A percentile compares a stretch with the other conserved stretches of the same genome.
phyloP scores from a whole-genome alignment of 2,797 vertebrate genomes.

The Falco naumanni region DNA sequence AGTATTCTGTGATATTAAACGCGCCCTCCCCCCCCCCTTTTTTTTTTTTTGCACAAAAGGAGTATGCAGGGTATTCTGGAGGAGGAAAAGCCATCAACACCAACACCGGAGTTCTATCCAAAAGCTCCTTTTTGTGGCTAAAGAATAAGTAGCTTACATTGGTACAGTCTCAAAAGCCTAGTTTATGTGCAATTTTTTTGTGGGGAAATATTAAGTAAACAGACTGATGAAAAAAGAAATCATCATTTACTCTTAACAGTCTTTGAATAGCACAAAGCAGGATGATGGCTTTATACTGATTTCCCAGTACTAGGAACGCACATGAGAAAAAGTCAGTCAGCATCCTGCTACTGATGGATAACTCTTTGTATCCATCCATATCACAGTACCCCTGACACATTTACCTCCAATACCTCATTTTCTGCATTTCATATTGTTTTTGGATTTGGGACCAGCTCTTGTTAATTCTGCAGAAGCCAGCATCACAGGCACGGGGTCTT shows the following conservation, averaged over 20 bases:
- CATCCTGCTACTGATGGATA: neutral
- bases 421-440: neutral
- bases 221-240: neutral
- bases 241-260: no score
- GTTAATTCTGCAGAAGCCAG: neutral
- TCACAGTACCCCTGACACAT: neutral
- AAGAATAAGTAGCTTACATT: neutral
- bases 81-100: neutral
- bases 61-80: neutral
- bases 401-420: neutral
- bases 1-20: neutral
- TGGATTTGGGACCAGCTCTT: neutral
- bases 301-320: neutral
- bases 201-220: neutral
- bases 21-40: no score
- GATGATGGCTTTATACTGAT: neutral
- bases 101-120: neutral
- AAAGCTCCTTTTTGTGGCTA: neutral
- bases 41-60: neutral
- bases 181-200: neutral
- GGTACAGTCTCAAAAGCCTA: neutral
- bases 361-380: neutral
- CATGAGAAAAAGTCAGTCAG: neutral
- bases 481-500: neutral
- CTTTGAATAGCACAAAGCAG: no score